phyloP scores from a whole-genome alignment of 2,797 vertebrate species.

The Margarornis squamiger region DNA sequence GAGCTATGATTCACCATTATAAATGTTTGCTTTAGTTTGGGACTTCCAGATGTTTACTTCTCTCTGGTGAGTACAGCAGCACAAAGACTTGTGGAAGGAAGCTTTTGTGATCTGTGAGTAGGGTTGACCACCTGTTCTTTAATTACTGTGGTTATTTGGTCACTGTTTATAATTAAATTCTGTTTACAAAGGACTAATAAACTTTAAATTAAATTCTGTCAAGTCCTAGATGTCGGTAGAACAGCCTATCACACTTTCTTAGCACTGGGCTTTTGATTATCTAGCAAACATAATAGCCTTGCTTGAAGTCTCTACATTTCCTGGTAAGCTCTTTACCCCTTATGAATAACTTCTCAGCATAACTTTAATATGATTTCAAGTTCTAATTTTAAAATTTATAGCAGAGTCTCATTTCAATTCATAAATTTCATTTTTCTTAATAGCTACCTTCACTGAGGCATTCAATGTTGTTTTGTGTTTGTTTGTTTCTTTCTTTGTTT shows the following conservation, averaged over 20 bases:
- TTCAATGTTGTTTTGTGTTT: not conserved
- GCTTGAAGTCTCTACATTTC: not conserved
- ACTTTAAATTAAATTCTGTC: not conserved
- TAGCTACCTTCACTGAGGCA: not conserved
- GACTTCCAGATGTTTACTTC: slow-evolving; percentile 4
- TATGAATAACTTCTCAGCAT: not conserved
- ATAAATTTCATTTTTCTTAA: not conserved
- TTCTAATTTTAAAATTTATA: not conserved
- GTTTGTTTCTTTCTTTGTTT: not conserved
- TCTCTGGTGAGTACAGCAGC: not conserved
- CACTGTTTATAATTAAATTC: not conserved
- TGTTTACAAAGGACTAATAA: not conserved
- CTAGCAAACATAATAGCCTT: not conserved
- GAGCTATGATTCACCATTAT: not conserved
- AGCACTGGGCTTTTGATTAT: not conserved
- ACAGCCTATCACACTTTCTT: not conserved
- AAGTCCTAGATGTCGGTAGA: not conserved
- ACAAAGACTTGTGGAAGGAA: not conserved
- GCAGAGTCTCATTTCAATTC: not conserved
- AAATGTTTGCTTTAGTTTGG: slow-evolving; percentile 2
- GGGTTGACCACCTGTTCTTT: not conserved
- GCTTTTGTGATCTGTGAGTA: not conserved
- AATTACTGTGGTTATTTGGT: not conserved
- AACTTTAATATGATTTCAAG: not conserved
- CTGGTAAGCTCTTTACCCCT: not conserved